These are phyloP conservation scores for Gymnodraco acuticeps DNA, from an alignment of 2,797 vertebrate genomes.

Conservation along the genomic window DNA sequence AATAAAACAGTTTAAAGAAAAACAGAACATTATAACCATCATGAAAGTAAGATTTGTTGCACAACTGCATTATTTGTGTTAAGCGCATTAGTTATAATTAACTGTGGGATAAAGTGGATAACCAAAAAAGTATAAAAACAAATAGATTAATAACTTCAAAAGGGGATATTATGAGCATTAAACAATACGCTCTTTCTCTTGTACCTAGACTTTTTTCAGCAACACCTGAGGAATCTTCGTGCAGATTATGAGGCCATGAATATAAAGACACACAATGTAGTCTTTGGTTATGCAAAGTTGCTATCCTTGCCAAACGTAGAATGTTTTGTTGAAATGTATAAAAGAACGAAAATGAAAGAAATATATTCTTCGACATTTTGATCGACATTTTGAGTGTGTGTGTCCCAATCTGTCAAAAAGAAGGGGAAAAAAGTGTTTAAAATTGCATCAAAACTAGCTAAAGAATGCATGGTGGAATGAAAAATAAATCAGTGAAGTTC, in stretches of 20 bases:
- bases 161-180: neutral
- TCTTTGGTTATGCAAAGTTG: slow-evolving; percentile 4
- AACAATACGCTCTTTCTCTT: neutral
- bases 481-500: slow-evolving; percentile 38
- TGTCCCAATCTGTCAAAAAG: neutral
- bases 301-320: neutral
- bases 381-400: no score
- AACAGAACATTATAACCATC: neutral
- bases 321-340: neutral
- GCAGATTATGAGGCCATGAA: slow-evolving; percentile 7
- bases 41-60: neutral
- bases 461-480: slow-evolving; percentile 48
- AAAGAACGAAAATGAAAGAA: neutral
- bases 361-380: neutral
- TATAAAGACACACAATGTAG: neutral
- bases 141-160: neutral
- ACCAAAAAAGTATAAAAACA: neutral
- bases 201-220: neutral
- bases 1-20: neutral
- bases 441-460: slow-evolving; percentile 30
- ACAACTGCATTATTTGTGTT: neutral
- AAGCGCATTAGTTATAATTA: no score
- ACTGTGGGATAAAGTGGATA: neutral
- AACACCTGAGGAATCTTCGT: neutral
- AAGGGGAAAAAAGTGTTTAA: slow-evolving; percentile 34